A percentile compares a stretch with the other conserved stretches of the same genome.
Conservation (phyloP, 2,797 vertebrate genomes). For the Hypotaenidia philippensis region DNA sequence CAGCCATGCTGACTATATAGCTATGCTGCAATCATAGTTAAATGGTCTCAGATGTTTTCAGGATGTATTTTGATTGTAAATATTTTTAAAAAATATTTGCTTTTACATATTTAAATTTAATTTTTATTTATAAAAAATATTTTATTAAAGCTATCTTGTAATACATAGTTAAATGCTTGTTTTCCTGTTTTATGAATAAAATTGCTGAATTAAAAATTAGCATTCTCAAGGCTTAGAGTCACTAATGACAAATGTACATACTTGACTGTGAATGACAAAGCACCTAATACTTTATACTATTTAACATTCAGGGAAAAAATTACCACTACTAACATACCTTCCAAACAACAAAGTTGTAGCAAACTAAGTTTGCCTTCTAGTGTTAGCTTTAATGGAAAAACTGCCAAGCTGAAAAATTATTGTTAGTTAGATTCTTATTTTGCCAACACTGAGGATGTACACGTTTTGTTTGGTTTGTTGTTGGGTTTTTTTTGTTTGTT, state of each 20-base stretch:
- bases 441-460: neutral
- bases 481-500: neutral
- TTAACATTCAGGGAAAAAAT: neutral
- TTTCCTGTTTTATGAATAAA: neutral
- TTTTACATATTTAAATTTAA: neutral
- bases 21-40: neutral
- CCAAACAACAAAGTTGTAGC: neutral
- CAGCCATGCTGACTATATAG: neutral
- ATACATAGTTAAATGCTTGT: neutral
- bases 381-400: no score
- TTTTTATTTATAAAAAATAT: neutral
- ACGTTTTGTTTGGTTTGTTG: no score
- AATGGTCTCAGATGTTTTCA: neutral
- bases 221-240: neutral
- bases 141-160: neutral
- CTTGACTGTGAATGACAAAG: neutral
- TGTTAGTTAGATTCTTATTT: neutral
- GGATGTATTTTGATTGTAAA: neutral
- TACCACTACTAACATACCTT: neutral
- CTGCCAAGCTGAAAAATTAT: no score
- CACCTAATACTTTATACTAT: neutral
- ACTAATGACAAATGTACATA: neutral
- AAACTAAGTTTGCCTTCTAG: no score
- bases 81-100: neutral
- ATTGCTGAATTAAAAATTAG: neutral